These are phyloP conservation scores for Campaea margaritaria DNA, from an alignment of 2,888 invertebrate species.

Conservation along the genomic window DNA sequence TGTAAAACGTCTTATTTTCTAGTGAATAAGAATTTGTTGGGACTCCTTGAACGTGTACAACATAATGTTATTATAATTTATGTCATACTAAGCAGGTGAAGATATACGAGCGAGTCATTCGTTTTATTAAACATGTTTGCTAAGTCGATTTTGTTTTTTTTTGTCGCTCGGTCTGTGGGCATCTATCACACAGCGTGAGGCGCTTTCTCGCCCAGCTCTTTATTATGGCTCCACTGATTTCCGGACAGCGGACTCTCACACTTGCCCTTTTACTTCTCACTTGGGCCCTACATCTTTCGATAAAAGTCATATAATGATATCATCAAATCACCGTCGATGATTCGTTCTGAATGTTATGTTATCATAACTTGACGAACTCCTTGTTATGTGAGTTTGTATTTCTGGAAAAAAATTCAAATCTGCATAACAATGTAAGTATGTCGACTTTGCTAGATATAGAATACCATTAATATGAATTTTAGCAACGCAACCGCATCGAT, in stretches of 20 bases:
- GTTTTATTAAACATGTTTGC: constrained; percentile 84
- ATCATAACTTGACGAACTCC: neutral
- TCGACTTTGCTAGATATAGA: too few relatives aligned
- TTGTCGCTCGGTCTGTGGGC: constrained; percentile 75
- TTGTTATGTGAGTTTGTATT: too few relatives aligned
- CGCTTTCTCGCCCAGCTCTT: constrained; percentile 81
- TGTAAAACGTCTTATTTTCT: constrained; percentile 79
- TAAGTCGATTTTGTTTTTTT: constrained; percentile 83
- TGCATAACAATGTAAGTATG: too few relatives aligned
- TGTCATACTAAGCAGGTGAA: constrained; percentile 85
- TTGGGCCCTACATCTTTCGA: constrained; percentile 2
- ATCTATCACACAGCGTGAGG: constrained; percentile 83
- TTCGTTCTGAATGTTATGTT: too few relatives aligned
- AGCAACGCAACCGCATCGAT: too few relatives aligned
- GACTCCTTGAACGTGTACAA: constrained; percentile 82
- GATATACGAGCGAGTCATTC: constrained; percentile 83
- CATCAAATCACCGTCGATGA: too few relatives aligned
- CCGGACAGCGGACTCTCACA: constrained; percentile 66
- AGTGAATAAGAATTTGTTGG: constrained; percentile 83
- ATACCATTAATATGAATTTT: too few relatives aligned
- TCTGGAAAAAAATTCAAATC: too few relatives aligned
- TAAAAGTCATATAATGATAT: neutral
- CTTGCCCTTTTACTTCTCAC: constrained; percentile 45
- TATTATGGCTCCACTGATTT: constrained; percentile 80
- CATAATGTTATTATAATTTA: constrained; percentile 85